These are phyloP conservation scores for Diarsia brunnea DNA, from an alignment of 2,888 invertebrate species.

Conservation along the genomic window DNA sequence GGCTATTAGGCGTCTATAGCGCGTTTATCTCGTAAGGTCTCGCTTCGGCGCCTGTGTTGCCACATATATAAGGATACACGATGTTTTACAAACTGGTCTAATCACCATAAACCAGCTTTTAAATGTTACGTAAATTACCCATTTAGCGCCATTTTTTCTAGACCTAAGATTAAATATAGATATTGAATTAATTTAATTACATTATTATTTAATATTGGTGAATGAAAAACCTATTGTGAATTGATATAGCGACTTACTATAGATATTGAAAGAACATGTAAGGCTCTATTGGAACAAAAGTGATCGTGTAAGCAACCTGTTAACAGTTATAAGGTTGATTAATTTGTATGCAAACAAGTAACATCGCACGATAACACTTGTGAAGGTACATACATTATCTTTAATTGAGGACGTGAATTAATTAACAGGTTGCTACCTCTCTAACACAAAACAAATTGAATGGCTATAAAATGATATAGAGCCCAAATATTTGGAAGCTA, in stretches of 20 bases:
- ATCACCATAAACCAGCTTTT: constrained; percentile 69
- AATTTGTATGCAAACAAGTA: constrained; percentile 48
- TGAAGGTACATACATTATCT: constrained; percentile 35
- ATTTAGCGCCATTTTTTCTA: constrained; percentile 62
- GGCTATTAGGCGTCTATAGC: constrained; percentile 67
- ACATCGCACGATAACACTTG: constrained; percentile 40
- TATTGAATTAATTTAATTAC: constrained; percentile 25
- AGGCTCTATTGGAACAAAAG: constrained; percentile 25
- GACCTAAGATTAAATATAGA: constrained; percentile 48
- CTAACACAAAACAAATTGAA: constrained; percentile 23
- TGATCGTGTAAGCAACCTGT: constrained; percentile 23
- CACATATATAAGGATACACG: constrained; percentile 67
- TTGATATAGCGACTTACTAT: constrained; percentile 1
- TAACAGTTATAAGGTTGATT: constrained; percentile 29
- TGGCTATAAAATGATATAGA: constrained; percentile 4
- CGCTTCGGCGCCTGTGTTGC: constrained; percentile 64
- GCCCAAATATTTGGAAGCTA: constrained; percentile 29
- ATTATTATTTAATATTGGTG: constrained; percentile 24
- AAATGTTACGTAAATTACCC: constrained; percentile 63
- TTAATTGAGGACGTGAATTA: constrained; percentile 56
- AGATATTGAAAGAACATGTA: constrained; percentile 19
- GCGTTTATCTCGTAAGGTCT: constrained; percentile 70
- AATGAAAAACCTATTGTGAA: constrained; percentile 30
- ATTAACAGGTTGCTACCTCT: constrained; percentile 28
- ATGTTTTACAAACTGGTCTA: constrained; percentile 69